phyloP scores from a whole-genome alignment of 1,140 invertebrate genomes.

The Drosophila yakuba region DNA sequence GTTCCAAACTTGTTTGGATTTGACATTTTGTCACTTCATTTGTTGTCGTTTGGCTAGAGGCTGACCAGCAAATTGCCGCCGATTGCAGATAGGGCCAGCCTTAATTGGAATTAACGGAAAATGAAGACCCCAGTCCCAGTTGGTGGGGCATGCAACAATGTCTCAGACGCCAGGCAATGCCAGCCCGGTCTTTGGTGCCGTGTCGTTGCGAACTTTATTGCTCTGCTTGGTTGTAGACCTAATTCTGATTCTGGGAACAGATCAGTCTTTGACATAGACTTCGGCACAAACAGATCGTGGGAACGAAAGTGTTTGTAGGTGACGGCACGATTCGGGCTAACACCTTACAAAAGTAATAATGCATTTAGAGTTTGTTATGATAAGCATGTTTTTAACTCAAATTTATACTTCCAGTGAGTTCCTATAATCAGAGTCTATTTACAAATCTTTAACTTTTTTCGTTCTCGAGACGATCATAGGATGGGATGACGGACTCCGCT shows the following conservation, averaged over 20 bases:
- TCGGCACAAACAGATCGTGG: constrained; percentile 59
- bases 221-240: constrained; percentile 62
- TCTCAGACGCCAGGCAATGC: constrained; percentile 39
- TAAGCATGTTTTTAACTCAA: too few relatives aligned
- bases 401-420: too few relatives aligned
- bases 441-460: too few relatives aligned
- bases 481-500: too few relatives aligned
- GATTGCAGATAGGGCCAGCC: constrained; percentile 71
- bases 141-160: constrained; percentile 56
- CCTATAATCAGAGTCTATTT: too few relatives aligned
- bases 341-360: too few relatives aligned
- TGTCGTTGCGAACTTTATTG: constrained; percentile 43
- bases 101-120: constrained; percentile 80
- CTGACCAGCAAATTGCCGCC: constrained; percentile 19
- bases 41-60: constrained; percentile 38
- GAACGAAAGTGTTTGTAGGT: constrained; percentile 32
- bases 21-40: constrained; percentile 84
- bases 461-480: too few relatives aligned
- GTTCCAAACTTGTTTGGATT: constrained; percentile 56
- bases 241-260: constrained; percentile 40
- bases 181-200: constrained; percentile 25
- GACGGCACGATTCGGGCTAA: not conserved
- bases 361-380: too few relatives aligned
- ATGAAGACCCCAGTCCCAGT: constrained; percentile 35
- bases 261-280: constrained; percentile 59